phyloP scores from a whole-genome alignment of 1,140 invertebrate species.

The Ceratitis capitata region DNA sequence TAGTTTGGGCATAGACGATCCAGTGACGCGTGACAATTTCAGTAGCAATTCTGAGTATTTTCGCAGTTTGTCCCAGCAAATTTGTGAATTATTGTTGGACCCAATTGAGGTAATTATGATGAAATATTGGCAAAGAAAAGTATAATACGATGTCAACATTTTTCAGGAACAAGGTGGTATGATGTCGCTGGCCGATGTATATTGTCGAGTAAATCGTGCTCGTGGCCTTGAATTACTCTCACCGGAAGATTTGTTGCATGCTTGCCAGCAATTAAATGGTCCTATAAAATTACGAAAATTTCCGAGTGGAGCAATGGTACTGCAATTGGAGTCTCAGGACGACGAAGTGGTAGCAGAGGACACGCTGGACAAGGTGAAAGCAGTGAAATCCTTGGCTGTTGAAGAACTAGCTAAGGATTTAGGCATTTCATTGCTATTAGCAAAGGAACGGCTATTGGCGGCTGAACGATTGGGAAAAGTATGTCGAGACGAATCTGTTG shows the following conservation, averaged over 20 bases:
- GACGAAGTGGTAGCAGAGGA: slow-evolving; percentile 80
- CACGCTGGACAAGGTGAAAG: slow-evolving; percentile 79
- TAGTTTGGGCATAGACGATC: slow-evolving; percentile 96
- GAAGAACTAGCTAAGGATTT: slow-evolving; percentile 84
- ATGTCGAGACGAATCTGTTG: slow-evolving; percentile 94
- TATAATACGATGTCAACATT: not conserved
- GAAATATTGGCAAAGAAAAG: not conserved
- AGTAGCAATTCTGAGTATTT: slow-evolving; percentile 89
- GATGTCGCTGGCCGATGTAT: slow-evolving; percentile 96
- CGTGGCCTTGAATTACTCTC: slow-evolving; percentile 89
- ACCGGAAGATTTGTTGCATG: slow-evolving; percentile 93
- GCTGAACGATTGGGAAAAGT: slow-evolving; percentile 84
- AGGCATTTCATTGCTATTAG: slow-evolving; percentile 87
- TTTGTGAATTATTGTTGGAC: slow-evolving; percentile 82
- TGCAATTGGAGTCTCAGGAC: slow-evolving; percentile 83
- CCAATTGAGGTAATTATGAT: slow-evolving; percentile 77
- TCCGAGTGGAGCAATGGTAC: slow-evolving; percentile 89
- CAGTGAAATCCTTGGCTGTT: slow-evolving; percentile 79
- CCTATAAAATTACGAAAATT: slow-evolving; percentile 85
- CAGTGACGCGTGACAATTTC: slow-evolving; percentile 91
- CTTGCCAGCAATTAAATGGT: slow-evolving; percentile 79
- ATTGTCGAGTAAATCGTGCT: slow-evolving; percentile 93
- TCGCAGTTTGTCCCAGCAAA: slow-evolving; percentile 85
- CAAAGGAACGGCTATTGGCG: slow-evolving; percentile 85
- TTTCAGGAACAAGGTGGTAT: slow-evolving; percentile 90